These are phyloP conservation scores for Cordilura impudica DNA, from an alignment of 2,888 invertebrate species.

Conservation along the genomic window DNA sequence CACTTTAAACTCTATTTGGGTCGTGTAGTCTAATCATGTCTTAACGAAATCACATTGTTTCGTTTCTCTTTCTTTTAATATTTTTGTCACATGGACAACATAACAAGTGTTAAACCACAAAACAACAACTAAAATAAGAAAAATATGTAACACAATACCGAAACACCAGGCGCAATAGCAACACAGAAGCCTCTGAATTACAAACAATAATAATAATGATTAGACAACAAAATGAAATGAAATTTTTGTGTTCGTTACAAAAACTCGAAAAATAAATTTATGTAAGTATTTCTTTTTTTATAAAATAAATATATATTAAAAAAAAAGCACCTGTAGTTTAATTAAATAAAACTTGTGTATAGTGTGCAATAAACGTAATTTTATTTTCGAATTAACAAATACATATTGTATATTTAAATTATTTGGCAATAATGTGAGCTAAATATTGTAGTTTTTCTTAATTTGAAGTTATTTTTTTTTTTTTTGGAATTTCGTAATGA, in stretches of 20 bases:
- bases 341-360: slow-evolving; percentile 49
- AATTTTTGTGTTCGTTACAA: slow-evolving; percentile 43
- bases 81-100: slow-evolving; percentile 55
- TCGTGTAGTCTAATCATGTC: neutral
- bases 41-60: slow-evolving; percentile 9
- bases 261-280: slow-evolving; percentile 56
- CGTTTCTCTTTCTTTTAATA: slow-evolving; percentile 29
- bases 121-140: too few relatives aligned
- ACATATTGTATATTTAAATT: slow-evolving; percentile 55
- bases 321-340: slow-evolving; percentile 43
- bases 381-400: neutral
- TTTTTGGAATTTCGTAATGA: slow-evolving; percentile 22
- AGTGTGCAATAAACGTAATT: neutral
- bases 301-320: slow-evolving; percentile 22
- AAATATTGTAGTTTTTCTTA: slow-evolving; percentile 23
- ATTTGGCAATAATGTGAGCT: slow-evolving; percentile 44
- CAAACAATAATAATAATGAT: slow-evolving; percentile 48
- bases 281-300: slow-evolving; percentile 49
- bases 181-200: slow-evolving; percentile 51
- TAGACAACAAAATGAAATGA: slow-evolving; percentile 52
- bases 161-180: slow-evolving; percentile 7
- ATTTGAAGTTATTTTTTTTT: slow-evolving; percentile 45
- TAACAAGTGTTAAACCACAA: slow-evolving; percentile 60
- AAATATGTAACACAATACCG: slow-evolving; percentile 44
- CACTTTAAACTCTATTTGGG: too few relatives aligned